Base-by-base conservation (phyloP, 2,888 invertebrate species). In the Zaprionus obscuricornis region DNA sequence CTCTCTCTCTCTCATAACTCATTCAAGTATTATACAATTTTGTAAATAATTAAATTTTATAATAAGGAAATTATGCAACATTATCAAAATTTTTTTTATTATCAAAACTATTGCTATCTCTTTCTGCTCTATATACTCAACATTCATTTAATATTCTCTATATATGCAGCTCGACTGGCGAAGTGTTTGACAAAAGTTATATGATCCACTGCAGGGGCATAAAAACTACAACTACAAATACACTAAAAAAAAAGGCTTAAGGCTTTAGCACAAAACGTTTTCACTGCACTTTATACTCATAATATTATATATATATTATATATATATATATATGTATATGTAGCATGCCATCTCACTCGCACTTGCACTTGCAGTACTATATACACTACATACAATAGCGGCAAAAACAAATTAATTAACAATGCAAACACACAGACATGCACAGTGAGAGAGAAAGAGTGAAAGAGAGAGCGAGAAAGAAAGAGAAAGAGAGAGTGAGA, bases 351-450 rank as follows among this genome's bases (percentile, higher is more conserved):
- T 72, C 58, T 59, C 59, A 8, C 51, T 59, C 27, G 18, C 67
- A 55, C 79, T 52, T 45, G 43, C 27, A 60, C 26, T 39, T 42
- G 60, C 16, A 36, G 64, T 64, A 50, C 55, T 65, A n/a, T n/a
- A n/a, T n/a, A 31, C 42, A 14, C 7, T 20, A 42, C 14, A 36
- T 42, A 33, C 63, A 34, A 27, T 33, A 16, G 20, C 24, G 67
- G 69, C 69, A 78, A 72, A 76, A 76, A 79, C 76, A 78, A 78
- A 83, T 78, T 78, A 78, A 78, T 78, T 78, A 78, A 83, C 83
- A 78, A 83, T 76, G 79, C 83, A 73, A 17, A 49, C 54, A 66
- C n/a, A n/a, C n/a, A n/a, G n/a, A n/a, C n/a, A n/a, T n/a, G n/a
- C n/a, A n/a, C n/a, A n/a, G n/a, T n/a, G 39, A 37, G 39, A 10